Evolutionary conservation across 2,113 vertebrate genomes (phyloP).

Genomic region (Dasyprocta punctata): DNA sequence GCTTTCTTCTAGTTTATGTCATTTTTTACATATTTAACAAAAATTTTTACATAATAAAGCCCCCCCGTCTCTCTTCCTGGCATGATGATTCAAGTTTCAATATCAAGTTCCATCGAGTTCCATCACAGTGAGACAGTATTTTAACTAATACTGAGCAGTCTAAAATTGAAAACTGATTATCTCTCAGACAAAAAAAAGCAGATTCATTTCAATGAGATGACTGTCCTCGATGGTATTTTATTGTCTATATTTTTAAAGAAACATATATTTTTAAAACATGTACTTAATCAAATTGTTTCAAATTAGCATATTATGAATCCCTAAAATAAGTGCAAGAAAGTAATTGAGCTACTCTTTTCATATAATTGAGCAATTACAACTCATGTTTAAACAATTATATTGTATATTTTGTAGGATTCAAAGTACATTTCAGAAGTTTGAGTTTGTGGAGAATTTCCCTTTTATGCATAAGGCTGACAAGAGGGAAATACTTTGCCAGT

Average conservation of each 20-base stretch:
- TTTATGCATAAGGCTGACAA: background rate
- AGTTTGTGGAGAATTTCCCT: background rate
- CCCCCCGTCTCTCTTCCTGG: background rate
- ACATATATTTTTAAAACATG: background rate
- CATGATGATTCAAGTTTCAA: background rate
- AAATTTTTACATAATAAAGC: background rate
- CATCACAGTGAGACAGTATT: background rate
- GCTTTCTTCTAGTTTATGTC: background rate
- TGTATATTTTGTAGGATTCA: background rate
- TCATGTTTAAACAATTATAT: background rate
- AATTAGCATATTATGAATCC: no score
- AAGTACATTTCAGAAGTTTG: background rate
- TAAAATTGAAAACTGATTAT: background rate
- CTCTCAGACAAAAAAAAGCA: background rate
- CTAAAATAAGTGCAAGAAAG: background rate
- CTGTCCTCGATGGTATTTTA: background rate
- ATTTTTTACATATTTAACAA: background rate
- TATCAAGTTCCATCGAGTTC: background rate
- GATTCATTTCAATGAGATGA: background rate
- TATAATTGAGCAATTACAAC: background rate
- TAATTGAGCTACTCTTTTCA: background rate
- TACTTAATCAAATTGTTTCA: background rate
- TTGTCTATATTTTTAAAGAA: background rate
- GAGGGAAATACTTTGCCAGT: background rate
- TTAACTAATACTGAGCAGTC: background rate